phyloP scores from a whole-genome alignment of 92 coral and sea anemone genomes.

The Diadumene lineata region DNA sequence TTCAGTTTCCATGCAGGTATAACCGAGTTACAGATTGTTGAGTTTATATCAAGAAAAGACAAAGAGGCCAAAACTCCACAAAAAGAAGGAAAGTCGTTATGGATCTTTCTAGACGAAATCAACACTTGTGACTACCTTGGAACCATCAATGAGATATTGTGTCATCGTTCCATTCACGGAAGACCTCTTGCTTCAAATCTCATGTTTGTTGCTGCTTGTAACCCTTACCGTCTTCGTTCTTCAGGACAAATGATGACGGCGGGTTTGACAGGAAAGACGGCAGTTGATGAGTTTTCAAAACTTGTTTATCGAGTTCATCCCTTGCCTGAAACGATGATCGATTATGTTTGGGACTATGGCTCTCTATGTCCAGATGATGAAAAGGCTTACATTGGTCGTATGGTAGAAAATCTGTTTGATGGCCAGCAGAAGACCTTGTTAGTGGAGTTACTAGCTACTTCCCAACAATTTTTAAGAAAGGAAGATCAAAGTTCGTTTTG shows the following conservation, averaged over 20 bases:
- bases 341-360: conserved; percentile 99
- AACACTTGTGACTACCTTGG: conserved; percentile 97
- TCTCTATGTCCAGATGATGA: conserved; percentile 73
- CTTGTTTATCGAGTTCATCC: conserved; percentile 98
- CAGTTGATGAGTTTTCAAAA: conserved; percentile 80
- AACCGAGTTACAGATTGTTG: conserved; percentile 54
- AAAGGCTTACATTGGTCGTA: conserved; percentile 79
- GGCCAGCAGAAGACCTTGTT: conserved; percentile 39
- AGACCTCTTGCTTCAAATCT: conserved; percentile 70
- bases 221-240: conserved; percentile 92
- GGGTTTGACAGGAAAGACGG: conserved; percentile 84
- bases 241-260: conserved; percentile 82
- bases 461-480: conserved; percentile 77
- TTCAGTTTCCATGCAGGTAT: conserved; percentile 95
- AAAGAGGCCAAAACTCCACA: conserved; percentile 41
- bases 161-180: conserved; percentile 82
- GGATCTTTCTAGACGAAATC: conserved; percentile 96
- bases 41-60: conserved; percentile 51
- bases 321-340: conserved; percentile 97
- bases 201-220: conserved; percentile 91
- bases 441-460: conserved; percentile 66
- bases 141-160: conserved; percentile 76
- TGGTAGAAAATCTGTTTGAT: conserved; percentile 73
- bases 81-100: conserved; percentile 39
- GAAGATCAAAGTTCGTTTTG: conserved; percentile 72